Evolutionary conservation across 2,888 invertebrate species (phyloP).

Genomic region (Andrena bucephala): DNA sequence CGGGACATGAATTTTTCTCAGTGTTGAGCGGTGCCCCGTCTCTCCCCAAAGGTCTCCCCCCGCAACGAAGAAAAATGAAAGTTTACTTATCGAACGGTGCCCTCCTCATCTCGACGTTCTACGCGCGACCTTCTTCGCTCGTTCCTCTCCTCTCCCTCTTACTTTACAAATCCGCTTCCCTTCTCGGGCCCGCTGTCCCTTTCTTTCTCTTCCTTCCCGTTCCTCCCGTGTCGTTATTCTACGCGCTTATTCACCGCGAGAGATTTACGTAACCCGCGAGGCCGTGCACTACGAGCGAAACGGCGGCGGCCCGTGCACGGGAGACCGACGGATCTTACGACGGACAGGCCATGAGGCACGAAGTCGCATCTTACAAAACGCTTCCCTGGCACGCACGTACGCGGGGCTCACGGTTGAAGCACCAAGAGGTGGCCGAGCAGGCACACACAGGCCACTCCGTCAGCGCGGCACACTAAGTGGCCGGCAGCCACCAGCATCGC

Average conservation of each 20-base stretch:
- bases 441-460: conserved; percentile 48
- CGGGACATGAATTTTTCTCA: not conserved
- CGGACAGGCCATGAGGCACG: conserved; percentile 59
- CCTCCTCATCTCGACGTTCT: conserved; percentile 75
- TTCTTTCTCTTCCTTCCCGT: conserved; percentile 32
- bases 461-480: conserved; percentile 48
- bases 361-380: conserved; percentile 80
- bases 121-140: conserved; percentile 48
- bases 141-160: conserved; percentile 35
- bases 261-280: conserved; percentile 71
- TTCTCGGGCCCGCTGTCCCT: not conserved
- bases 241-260: not conserved
- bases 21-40: conserved; percentile 7
- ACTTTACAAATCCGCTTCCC: conserved; percentile 12
- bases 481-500: conserved; percentile 41
- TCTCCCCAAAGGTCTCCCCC: conserved; percentile 10
- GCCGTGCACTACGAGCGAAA: conserved; percentile 51
- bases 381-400: conserved; percentile 69
- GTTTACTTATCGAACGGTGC: conserved; percentile 80
- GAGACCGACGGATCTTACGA: conserved; percentile 59
- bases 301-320: conserved; percentile 28
- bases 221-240: conserved; percentile 41
- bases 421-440: conserved; percentile 30
- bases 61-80: conserved; percentile 44
- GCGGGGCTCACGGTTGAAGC: conserved; percentile 31